phyloP scores from a whole-genome alignment of 37 sponge, comb jelly and placozoan genomes.

The Chondrilla cf. caribensis region DNA sequence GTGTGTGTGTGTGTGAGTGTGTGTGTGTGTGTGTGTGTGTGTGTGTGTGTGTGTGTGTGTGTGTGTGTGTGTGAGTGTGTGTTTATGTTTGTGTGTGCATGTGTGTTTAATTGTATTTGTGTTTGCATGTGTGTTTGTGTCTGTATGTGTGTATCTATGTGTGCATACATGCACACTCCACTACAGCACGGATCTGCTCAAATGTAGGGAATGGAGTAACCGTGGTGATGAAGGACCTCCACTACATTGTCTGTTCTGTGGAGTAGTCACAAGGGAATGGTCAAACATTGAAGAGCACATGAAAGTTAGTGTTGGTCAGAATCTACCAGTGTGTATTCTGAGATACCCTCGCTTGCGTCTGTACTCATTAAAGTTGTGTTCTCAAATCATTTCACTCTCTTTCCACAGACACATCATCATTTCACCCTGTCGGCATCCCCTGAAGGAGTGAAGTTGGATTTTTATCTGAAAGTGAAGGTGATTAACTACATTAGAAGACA shows the following conservation, averaged over 20 bases:
- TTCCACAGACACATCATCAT: constrained; percentile 18
- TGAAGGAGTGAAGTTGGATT: constrained; percentile 23
- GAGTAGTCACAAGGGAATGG: neutral
- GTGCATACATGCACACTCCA: too few relatives aligned
- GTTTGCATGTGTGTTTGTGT: too few relatives aligned
- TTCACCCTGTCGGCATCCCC: constrained; percentile 27
- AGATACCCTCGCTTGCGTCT: too few relatives aligned
- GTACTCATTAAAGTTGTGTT: too few relatives aligned
- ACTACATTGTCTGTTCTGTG: constrained; percentile 63
- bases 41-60: neutral
- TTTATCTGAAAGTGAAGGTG: constrained; percentile 60
- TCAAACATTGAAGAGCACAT: constrained; percentile 37
- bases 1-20: constrained; percentile 12
- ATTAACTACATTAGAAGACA: constrained; percentile 79
- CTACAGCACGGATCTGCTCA: too few relatives aligned
- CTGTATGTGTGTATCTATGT: too few relatives aligned
- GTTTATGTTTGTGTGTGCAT: too few relatives aligned
- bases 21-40: neutral
- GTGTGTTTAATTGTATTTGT: too few relatives aligned
- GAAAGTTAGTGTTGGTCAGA: constrained; percentile 20
- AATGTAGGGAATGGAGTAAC: neutral
- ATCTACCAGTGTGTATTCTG: too few relatives aligned
- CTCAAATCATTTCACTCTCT: too few relatives aligned
- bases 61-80: neutral
- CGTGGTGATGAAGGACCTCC: constrained; percentile 17